phyloP scores from a whole-genome alignment of 2,888 invertebrate genomes.

The Hipparchia semele region DNA sequence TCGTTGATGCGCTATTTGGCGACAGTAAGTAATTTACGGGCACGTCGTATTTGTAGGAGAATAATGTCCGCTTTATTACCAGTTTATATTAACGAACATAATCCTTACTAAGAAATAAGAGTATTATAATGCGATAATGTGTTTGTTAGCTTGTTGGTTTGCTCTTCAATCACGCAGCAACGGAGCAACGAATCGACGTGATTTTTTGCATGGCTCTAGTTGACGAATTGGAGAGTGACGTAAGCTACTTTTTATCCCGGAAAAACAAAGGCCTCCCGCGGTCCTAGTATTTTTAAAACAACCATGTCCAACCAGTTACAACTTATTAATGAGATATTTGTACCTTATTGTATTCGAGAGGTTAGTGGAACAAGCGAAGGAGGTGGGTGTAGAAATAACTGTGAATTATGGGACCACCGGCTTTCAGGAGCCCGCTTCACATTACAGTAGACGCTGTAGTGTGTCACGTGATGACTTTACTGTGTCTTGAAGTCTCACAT shows the following conservation, averaged over 20 bases:
- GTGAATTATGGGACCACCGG: constrained; percentile 78
- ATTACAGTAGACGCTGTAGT: constrained; percentile 45
- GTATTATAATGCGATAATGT: no score
- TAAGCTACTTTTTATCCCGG: no score
- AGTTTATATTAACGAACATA: constrained; percentile 59
- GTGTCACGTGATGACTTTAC: constrained; percentile 16
- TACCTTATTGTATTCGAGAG: background rate
- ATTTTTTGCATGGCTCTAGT: no score
- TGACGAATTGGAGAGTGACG: no score
- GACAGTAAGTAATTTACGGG: constrained; percentile 80
- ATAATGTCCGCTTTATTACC: constrained; percentile 77
- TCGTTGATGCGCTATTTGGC: constrained; percentile 74
- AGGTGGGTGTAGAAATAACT: constrained; percentile 52
- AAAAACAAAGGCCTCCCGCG: constrained; percentile 32
- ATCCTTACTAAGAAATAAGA: background rate
- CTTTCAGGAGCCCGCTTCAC: constrained; percentile 55
- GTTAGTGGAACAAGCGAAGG: constrained; percentile 54
- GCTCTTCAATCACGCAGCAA: no score
- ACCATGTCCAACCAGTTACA: background rate
- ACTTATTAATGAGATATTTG: background rate
- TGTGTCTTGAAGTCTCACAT: background rate
- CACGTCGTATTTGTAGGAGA: constrained; percentile 68
- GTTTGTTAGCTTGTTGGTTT: no score
- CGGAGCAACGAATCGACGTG: no score
- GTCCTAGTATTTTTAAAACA: no score